Conservation (phyloP, 2,113 vertebrate genomes). For the Ceyx cyanopectus region DNA sequence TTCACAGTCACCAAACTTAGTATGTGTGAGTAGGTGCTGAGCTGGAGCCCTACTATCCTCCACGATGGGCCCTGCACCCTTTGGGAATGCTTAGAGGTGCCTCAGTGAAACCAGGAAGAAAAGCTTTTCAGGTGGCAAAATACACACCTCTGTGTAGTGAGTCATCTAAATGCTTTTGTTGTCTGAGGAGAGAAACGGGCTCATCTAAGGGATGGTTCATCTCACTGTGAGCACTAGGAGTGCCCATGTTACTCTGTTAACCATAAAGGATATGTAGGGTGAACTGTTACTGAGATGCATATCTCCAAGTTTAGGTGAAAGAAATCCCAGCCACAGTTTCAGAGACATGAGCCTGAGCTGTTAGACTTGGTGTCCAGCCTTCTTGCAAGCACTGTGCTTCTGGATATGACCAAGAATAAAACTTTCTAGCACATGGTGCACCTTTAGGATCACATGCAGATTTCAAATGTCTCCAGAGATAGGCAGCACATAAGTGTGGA, state of each 20-base stretch:
- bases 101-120: neutral
- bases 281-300: neutral
- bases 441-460: neutral
- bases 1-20: no score
- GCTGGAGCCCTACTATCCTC: neutral
- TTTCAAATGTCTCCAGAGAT: neutral
- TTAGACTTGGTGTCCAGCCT: neutral
- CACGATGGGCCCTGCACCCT: fast-evolving
- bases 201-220: neutral
- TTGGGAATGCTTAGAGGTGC: neutral
- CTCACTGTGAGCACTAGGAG: neutral
- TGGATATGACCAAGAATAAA: neutral
- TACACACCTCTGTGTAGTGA: neutral
- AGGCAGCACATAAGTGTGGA: neutral
- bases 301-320: neutral
- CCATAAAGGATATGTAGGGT: neutral
- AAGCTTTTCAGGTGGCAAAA: neutral
- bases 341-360: fast-evolving
- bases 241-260: neutral
- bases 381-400: neutral
- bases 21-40: fast-evolving
- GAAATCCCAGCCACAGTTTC: neutral
- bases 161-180: neutral
- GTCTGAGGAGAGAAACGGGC: neutral
- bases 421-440: neutral